These are phyloP conservation scores for Bombus haemorrhoidalis DNA, from an alignment of 1,140 invertebrate genomes.

Conservation along the genomic window DNA sequence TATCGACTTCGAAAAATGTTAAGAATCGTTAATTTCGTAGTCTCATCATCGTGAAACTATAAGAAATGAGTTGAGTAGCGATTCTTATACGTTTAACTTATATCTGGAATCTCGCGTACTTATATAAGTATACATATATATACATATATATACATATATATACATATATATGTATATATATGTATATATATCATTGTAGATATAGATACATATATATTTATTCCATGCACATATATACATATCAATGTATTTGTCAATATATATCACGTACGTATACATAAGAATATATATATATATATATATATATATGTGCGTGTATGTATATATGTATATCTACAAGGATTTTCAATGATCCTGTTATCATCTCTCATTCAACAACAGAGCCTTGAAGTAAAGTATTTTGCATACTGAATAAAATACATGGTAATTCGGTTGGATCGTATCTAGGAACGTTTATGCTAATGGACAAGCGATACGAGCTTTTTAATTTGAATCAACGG, in stretches of 20 bases:
- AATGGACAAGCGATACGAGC: slow-evolving; percentile 6
- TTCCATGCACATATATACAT: too few relatives aligned
- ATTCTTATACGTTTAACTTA: neutral
- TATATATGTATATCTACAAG: neutral
- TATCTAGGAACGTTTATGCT: neutral
- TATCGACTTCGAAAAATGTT: slow-evolving; percentile 7
- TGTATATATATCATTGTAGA: neutral
- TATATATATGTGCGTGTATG: too few relatives aligned
- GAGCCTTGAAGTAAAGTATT: slow-evolving; percentile 7
- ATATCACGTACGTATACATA: too few relatives aligned
- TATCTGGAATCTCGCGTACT: neutral
- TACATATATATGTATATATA: too few relatives aligned
- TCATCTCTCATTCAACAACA: neutral
- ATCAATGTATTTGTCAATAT: too few relatives aligned
- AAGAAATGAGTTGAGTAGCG: neutral
- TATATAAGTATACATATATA: neutral
- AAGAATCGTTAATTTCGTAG: neutral
- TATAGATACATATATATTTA: too few relatives aligned
- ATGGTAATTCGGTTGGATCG: neutral
- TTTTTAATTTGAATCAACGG: neutral
- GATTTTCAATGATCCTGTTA: neutral
- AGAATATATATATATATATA: too few relatives aligned
- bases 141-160: too few relatives aligned
- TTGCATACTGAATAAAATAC: neutral
- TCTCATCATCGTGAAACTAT: neutral